Base-by-base conservation (phyloP, 2,797 vertebrate species). In the Protosalanx chinensis region DNA sequence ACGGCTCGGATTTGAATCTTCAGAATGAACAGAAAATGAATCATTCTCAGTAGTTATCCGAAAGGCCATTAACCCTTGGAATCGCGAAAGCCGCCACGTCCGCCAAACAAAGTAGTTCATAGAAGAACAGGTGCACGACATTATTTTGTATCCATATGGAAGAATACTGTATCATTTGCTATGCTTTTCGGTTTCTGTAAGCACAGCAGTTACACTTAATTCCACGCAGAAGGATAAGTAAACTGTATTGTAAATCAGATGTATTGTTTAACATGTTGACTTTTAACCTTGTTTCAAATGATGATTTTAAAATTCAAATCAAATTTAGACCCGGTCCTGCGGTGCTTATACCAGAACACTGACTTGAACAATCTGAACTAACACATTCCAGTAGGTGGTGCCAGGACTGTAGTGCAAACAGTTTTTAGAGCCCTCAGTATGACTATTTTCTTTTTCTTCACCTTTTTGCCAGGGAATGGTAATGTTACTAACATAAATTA, bases 21-120 rank as follows among this genome's bases (percentile, higher is more conserved):
- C 18, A 16, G 51, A n/a, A 56, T n/a, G 16, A 56, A n/a, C 51
- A 6, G 51, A 56, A 56, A 46, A 46, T 46, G 41, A 46, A 46
- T 46, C 41, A 46, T 46, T 46, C 51, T 16, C 15, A 56, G 51
- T 56, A 18, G 51, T 56, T 16, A 56, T n/a, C 18, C 51, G 51
- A 56, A 56, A 56, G 15, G 18, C 51, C 4, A 56, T 16, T 56
- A 16, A 56, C 51, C 51, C 51, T 56, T 56, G 18, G 20, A 16
- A 20, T 23, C 8, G 3, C 63, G 27, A n/a, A 33, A 20, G 32
- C 46, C 33, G 49, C 46, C 64, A 68, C 87, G 73, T 92, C 87
- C 91, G 91, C 90, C 64, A 35, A n/a, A 81, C 20, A 57, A 92
- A 88, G 59, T 92, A 93, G 90, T 90, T 60, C 91, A 7, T 13